phyloP scores from a whole-genome alignment of 2,888 invertebrate species.

The Diaphora mendica region DNA sequence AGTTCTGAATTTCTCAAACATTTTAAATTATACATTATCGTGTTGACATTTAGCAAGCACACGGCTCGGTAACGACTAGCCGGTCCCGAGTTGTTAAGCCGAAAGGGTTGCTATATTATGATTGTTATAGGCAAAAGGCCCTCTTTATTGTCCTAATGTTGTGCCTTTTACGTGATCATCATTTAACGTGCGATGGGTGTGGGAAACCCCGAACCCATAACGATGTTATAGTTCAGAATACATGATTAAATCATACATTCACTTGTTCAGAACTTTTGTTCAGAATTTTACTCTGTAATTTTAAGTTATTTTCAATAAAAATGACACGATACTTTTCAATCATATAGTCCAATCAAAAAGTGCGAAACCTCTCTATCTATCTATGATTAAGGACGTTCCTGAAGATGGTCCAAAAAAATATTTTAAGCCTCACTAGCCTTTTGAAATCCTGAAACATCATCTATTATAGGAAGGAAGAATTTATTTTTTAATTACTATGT shows the following conservation, averaged over 20 bases:
- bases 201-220: slow-evolving; percentile 53
- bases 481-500: too few species aligned
- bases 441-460: too few species aligned
- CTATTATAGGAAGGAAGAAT: too few species aligned
- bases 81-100: slow-evolving; percentile 55
- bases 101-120: slow-evolving; percentile 78
- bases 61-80: slow-evolving; percentile 62
- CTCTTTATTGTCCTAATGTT: slow-evolving; percentile 78
- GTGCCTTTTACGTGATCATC: slow-evolving; percentile 75
- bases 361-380: too few species aligned
- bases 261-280: slow-evolving; percentile 30
- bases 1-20: slow-evolving; percentile 50
- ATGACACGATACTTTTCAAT: too few species aligned
- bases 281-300: slow-evolving; percentile 38
- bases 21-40: slow-evolving; percentile 67
- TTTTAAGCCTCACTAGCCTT: too few species aligned
- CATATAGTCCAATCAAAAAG: too few species aligned
- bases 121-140: slow-evolving; percentile 77
- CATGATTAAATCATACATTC: slow-evolving; percentile 55
- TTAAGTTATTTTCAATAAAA: slow-evolving; percentile 26
- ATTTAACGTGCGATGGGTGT: slow-evolving; percentile 65
- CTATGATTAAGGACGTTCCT: too few species aligned
- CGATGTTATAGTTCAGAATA: slow-evolving; percentile 59
- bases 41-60: slow-evolving; percentile 65
- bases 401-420: too few species aligned